Base-by-base conservation (phyloP, 2,888 invertebrate species). In the Acrobasis consociella region DNA sequence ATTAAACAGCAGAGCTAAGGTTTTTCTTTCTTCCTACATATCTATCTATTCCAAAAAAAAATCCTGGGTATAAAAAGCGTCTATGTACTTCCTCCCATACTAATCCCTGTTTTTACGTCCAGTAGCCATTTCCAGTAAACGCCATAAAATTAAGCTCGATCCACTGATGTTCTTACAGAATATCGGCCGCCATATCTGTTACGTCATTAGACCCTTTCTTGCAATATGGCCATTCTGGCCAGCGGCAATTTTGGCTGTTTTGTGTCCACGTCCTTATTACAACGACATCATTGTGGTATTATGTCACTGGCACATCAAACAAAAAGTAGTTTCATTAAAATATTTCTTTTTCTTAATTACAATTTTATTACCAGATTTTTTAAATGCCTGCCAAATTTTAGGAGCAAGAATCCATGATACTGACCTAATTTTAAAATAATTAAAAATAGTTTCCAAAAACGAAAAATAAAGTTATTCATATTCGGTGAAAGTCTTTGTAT, bases 141-240 rank as follows among this genome's bases (percentile, higher is more conserved):
- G 37, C 15, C 11, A 50, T 50, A 50, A 37, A 15, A n/a, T 39
- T 38, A 15, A 37, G 55, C 15, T 10, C 0, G 2, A 39, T 37
- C 15, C 38, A 37, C 39, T 60, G 51, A 38, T 39, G 39, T 60
- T 50, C 60, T 60, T 51, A 39, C 17, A 39, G 60, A 60, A 60
- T 50, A 60, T 60, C 11, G 51, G 39, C 60, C 46, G 22, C 37
- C 49, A 51, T 60, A 51, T 60, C 60, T 60, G 60, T 60, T 60
- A 60, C 37, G 60, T 60, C 60, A 60, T 60, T 60, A 60, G 60
- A 49, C 60, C 50, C 50, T 60, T 60, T 60, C 59, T 60, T 60
- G 51, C 50, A 39, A 60, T 60, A 51, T 39, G 51, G 60, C 50
- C 50, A 60, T 39, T 60, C 13, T 15, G 39, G 60, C 50, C 17